phyloP scores from a whole-genome alignment of 2,888 invertebrate species.

The Zaprionus bogoriensis region DNA sequence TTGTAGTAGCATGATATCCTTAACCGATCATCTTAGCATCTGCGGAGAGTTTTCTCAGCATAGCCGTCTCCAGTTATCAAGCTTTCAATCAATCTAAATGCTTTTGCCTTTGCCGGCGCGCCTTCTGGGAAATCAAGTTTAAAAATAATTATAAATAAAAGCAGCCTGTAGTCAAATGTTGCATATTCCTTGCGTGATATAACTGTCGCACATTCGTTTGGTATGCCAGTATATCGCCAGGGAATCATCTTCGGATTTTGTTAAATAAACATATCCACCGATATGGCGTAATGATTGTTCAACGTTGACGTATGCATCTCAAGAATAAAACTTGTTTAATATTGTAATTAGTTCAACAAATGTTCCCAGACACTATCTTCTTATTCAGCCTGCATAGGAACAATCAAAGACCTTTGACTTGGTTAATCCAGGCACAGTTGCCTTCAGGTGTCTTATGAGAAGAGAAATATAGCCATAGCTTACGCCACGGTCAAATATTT shows the following conservation, averaged over 20 bases:
- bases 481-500: slow-evolving; percentile 28
- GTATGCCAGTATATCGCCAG: slow-evolving; percentile 83
- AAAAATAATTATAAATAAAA: no score
- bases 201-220: slow-evolving; percentile 31
- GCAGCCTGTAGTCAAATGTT: neutral
- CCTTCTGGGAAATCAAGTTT: slow-evolving; percentile 16
- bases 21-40: neutral
- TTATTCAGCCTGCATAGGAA: slow-evolving; percentile 31
- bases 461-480: slow-evolving; percentile 38
- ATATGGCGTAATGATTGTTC: slow-evolving; percentile 22
- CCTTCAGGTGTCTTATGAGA: slow-evolving; percentile 32
- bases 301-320: slow-evolving; percentile 24
- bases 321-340: neutral
- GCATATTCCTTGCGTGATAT: slow-evolving; percentile 25
- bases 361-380: slow-evolving; percentile 29
- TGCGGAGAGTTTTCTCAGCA: neutral
- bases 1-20: neutral
- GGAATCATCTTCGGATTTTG: slow-evolving; percentile 84
- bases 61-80: slow-evolving; percentile 18
- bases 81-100: slow-evolving; percentile 11
- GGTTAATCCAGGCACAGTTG: slow-evolving; percentile 6
- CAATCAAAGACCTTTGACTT: slow-evolving; percentile 40
- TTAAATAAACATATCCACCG: slow-evolving; percentile 79
- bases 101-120: slow-evolving; percentile 24
- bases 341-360: no score